A percentile compares a stretch with the other conserved stretches of the same genome.
These are phyloP conservation scores for Carabus problematicus DNA, from an alignment of 2,888 invertebrate species.

Conservation along the genomic window DNA sequence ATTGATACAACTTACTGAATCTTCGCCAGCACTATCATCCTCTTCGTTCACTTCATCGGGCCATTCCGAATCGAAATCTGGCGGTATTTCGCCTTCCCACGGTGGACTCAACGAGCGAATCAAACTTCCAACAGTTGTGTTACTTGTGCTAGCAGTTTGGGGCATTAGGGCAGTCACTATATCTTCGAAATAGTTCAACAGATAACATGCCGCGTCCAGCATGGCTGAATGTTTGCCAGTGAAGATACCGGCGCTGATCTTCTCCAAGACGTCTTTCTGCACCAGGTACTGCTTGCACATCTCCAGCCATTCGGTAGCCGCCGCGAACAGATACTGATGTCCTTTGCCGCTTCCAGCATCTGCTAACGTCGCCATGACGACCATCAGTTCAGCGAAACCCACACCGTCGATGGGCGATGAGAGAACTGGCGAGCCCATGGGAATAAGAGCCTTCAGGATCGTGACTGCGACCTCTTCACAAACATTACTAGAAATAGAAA, in stretches of 20 bases:
- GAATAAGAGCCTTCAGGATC: conserved; percentile 75
- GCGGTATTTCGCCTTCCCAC: conserved; percentile 80
- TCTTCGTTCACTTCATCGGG: conserved; percentile 89
- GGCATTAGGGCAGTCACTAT: conserved; percentile 67
- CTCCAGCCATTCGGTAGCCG: conserved; percentile 81
- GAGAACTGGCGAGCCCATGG: conserved; percentile 73
- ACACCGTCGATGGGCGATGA: conserved; percentile 69
- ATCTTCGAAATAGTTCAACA: conserved; percentile 86
- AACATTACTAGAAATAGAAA: conserved; percentile 59
- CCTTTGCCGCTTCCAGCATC: conserved; percentile 84
- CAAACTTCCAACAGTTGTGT: conserved; percentile 53
- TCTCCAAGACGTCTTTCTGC: conserved; percentile 66
- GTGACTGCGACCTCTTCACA: conserved; percentile 69
- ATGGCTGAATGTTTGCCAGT: conserved; percentile 60
- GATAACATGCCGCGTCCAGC: conserved; percentile 81
- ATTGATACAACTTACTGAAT: conserved; percentile 67
- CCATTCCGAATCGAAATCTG: conserved; percentile 83
- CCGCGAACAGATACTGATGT: conserved; percentile 81
- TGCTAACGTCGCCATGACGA: conserved; percentile 82
- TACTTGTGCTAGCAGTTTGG: conserved; percentile 50
- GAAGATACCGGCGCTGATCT: conserved; percentile 61
- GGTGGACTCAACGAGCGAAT: conserved; percentile 71
- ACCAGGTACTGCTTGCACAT: conserved; percentile 69
- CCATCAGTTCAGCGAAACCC: conserved; percentile 81
- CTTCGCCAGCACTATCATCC: conserved; percentile 91